Percentiles rank a stretch among this genome's conserved stretches.
Evolutionary conservation across 1,140 invertebrate genomes (phyloP).

Genomic region (Musca vetustissima): DNA sequence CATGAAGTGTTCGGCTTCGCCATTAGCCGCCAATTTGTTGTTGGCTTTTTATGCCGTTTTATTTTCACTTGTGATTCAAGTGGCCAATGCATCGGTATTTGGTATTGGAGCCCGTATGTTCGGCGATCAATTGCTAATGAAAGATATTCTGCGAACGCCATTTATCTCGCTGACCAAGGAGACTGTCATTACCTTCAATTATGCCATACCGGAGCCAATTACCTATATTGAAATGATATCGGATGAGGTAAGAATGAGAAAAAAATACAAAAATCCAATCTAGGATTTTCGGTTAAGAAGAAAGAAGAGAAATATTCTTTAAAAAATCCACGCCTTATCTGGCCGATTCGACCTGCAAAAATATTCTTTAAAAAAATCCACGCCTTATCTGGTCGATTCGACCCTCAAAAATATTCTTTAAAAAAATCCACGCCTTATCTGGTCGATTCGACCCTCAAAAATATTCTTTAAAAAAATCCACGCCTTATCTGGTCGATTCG

Average conservation of each 20-base stretch:
- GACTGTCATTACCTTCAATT: constrained; percentile 40
- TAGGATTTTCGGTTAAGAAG: too few species aligned
- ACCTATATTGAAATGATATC: constrained; percentile 44
- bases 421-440: too few species aligned
- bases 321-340: too few species aligned
- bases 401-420: too few species aligned
- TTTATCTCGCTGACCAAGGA: constrained; percentile 32
- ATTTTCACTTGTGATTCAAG: neutral
- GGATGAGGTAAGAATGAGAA: constrained; percentile 50
- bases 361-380: too few species aligned
- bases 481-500: too few species aligned
- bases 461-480: too few species aligned
- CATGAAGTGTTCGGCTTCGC: constrained; percentile 10
- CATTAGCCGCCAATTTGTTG: neutral
- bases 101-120: constrained; percentile 37
- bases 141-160: constrained; percentile 43
- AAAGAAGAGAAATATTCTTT: too few species aligned
- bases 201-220: constrained; percentile 43
- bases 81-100: constrained; percentile 34
- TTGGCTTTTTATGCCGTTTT: neutral
- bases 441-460: too few species aligned
- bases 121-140: constrained; percentile 43
- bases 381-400: too few species aligned
- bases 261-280: too few species aligned
- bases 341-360: too few species aligned